A percentile compares a stretch with the other conserved stretches of the same genome.
These are phyloP conservation scores for Otolemur garnettii DNA, from an alignment of 2,113 vertebrate species.

Conservation along the genomic window DNA sequence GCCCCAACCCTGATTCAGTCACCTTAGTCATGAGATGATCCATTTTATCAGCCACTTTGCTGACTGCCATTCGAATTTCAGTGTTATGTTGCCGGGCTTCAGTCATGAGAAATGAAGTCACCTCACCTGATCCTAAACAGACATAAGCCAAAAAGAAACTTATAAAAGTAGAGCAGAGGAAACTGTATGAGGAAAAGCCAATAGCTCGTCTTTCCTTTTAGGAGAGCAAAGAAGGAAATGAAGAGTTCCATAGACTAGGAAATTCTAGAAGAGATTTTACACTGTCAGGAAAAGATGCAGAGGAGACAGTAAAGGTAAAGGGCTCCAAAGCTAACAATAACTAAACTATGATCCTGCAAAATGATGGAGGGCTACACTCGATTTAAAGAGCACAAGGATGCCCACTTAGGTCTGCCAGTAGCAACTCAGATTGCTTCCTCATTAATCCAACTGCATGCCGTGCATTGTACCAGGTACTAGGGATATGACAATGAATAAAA, in stretches of 20 bases:
- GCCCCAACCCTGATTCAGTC: neutral
- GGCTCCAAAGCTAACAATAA: neutral
- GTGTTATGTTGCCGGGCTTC: constrained; percentile 98
- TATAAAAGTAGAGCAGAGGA: constrained; percentile 10
- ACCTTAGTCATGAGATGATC: constrained; percentile 96
- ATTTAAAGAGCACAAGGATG: neutral
- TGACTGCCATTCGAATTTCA: constrained; percentile 94
- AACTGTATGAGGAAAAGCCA: neutral
- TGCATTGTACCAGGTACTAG: neutral
- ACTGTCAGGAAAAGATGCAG: neutral
- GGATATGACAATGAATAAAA: neutral
- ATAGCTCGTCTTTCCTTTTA: neutral
- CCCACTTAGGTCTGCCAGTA: neutral
- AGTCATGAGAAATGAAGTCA: constrained; percentile 96
- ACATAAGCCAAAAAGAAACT: constrained; percentile 59
- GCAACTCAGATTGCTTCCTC: neutral
- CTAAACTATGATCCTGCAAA: neutral
- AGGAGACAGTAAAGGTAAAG: neutral
- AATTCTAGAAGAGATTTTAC: neutral
- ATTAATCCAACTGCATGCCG: neutral
- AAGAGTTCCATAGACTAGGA: neutral
- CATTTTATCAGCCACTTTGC: constrained; percentile 97
- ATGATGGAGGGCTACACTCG: neutral
- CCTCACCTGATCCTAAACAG: constrained; percentile 90
- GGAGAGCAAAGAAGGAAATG: constrained; percentile 24